Evolutionary conservation across 2,113 vertebrate genomes (phyloP), one percentile per base, ranked within the genome.

Genomic region (Setophaga coronata): DNA sequence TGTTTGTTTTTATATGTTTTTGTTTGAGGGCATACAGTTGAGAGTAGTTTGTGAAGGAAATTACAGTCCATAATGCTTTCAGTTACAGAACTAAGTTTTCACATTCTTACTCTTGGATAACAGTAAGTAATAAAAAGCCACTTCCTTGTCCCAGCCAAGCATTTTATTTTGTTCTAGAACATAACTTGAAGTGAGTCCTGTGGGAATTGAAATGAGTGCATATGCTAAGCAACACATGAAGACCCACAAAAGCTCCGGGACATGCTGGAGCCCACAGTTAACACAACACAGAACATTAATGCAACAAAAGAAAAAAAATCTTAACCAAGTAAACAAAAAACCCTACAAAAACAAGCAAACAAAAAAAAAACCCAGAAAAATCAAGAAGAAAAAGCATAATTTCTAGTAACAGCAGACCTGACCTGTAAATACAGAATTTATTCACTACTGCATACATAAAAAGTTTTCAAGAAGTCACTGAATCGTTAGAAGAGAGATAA

Each of bases 321-420:
- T 5, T 7, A 31, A 54, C 1, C 29, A 54, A 54, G 1, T 18
- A 54, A 54, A 8, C 31, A 10, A 70, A 21, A 24, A 25, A 4
- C 3, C 4, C 12, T 10, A 31, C 36, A 38, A 60, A 61, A 18
- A 18, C 36, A 28, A 38, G 36, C 36, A 38, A 69, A 21, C 43
- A 13, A 34, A 66, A 4, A 66, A 4, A 29, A 36, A 36, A 6
- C 2, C 14, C 23, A 58, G n/a, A 38, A 60, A 60, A 38, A 26
- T 2, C 16, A 57, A 29, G 6, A 3, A 29, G 48, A 71, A 40
- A 34, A 2, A 2, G 1, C 3, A 1, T 36, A 0, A n/a, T 33
- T 76, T 95, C 38, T 65, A 67, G 8, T 31, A 81, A 73, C 7
- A 64, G 31, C 18, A 77, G 23, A 80, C 36, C 6, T 73, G 58